phyloP scores from a whole-genome alignment of 2,113 vertebrate genomes.

The Cebus imitator region DNA sequence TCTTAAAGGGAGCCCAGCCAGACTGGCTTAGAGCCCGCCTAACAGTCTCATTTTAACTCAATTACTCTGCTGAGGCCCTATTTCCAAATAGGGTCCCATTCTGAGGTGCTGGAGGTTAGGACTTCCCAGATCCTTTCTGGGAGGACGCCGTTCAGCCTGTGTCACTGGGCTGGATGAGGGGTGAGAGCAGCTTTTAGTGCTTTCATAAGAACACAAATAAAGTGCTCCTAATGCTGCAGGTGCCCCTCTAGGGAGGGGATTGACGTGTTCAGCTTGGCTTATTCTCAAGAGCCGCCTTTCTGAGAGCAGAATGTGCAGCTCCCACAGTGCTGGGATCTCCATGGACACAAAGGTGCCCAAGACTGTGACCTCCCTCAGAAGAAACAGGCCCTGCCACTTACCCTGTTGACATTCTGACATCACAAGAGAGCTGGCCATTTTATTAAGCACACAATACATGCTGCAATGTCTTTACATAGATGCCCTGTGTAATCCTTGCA shows the following conservation, averaged over 20 bases:
- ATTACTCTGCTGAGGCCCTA: background rate
- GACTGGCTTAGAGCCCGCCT: background rate
- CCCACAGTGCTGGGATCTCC: background rate
- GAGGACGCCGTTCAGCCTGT: background rate
- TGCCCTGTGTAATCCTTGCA: background rate
- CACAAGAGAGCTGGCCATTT: background rate
- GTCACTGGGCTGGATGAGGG: too few relatives aligned
- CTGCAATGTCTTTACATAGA: rapidly evolving
- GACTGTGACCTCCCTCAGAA: background rate
- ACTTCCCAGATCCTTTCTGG: background rate
- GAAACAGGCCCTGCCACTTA: rapidly evolving
- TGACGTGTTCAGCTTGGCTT: background rate
- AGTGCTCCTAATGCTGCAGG: background rate
- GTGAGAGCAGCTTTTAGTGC: too few relatives aligned
- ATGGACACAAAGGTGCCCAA: rapidly evolving
- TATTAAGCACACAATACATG: too few relatives aligned
- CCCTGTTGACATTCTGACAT: background rate
- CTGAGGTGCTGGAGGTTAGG: background rate
- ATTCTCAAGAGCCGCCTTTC: background rate
- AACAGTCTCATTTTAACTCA: background rate
- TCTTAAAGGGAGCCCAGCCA: background rate
- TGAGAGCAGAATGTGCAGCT: background rate
- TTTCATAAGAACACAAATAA: background rate
- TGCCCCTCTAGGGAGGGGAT: background rate
- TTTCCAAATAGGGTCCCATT: too few relatives aligned